These are phyloP conservation scores for Keiferia lycopersicella DNA, from an alignment of 2,888 invertebrate genomes.

Conservation along the genomic window DNA sequence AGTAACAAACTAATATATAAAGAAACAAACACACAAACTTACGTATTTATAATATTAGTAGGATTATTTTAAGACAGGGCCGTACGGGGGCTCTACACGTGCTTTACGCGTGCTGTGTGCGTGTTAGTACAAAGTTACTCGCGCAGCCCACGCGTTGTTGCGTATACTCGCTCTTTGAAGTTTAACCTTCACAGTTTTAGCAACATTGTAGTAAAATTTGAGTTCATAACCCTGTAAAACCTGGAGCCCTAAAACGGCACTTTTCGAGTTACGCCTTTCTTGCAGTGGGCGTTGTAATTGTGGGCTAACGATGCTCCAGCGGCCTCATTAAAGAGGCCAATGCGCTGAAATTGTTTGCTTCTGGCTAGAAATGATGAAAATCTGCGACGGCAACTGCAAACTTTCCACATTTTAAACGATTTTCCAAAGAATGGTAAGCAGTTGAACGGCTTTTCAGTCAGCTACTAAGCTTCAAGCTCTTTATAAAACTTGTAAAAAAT, in stretches of 20 bases:
- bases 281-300: slow-evolving; percentile 28
- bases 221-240: slow-evolving; percentile 6
- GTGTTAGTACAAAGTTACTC: no score
- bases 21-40: no score
- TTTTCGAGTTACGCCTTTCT: neutral
- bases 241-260: neutral
- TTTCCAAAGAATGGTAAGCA: neutral
- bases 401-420: neutral
- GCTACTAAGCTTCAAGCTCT: neutral
- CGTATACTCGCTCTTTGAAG: neutral
- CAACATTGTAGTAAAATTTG: neutral
- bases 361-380: slow-evolving; percentile 1
- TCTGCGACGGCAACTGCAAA: neutral
- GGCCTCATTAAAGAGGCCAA: slow-evolving; percentile 59
- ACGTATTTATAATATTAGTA: no score
- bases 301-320: slow-evolving; percentile 46
- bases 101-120: no score
- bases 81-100: no score
- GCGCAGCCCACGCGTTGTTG: no score
- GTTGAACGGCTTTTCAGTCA: neutral
- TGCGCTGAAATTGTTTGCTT: slow-evolving; percentile 34
- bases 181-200: neutral
- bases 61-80: no score
- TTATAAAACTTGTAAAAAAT: neutral
- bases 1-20: no score